Evolutionary conservation across 2,113 vertebrate species (phyloP), one percentile per base, ranked within the genome.

Genomic region (Saguinus midas): DNA sequence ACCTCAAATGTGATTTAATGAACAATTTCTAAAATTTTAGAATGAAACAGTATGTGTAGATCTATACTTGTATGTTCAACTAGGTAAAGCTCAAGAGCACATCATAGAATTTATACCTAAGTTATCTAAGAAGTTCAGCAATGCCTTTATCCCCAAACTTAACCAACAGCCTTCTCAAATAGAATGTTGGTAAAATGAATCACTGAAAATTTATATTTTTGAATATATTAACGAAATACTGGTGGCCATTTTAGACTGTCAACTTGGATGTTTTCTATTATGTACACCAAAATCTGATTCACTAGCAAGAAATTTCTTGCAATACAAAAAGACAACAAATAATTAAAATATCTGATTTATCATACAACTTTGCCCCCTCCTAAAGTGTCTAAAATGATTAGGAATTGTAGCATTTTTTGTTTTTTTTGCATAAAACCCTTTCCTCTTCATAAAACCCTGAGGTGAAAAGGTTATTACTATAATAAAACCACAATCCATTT

Each of bases 381-480:
- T 88, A 95, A 94, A 90, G 3, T 72, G 73, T 93, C 64, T 95
- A 97, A 96, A 96, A 93, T 88, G 79, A 91, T 87, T 89, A 95
- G 27, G 68, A 81, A 94, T 23, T 17, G 73, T 57, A 72, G 72
- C 64, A 88, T 48, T 80, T 75, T 92, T 75, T 92, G 91, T 21
- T 52, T 91, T 75, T 92, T 92, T 21, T 52, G 66, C 75, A 93
- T 92, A 97, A 96, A 97, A 96, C 76, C 81, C 88, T 96, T 95
- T 95, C 93, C 85, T 97, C 94, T 16, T 2, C 64, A 84, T 87
- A 86, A 97, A 97, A 76, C 98, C 98, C 98, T 87, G 90, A 97
- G 96, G 96, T 58, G 82, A 76, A 76, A 76, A 96, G 48, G 92
- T 92, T 83, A 93, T 35, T 70, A 86, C 97, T 55, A 37, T 75